A percentile compares a stretch with the other conserved stretches of the same genome.
phyloP scores from a whole-genome alignment of 2,113 vertebrate genomes.

The Glaucidium brasilianum region DNA sequence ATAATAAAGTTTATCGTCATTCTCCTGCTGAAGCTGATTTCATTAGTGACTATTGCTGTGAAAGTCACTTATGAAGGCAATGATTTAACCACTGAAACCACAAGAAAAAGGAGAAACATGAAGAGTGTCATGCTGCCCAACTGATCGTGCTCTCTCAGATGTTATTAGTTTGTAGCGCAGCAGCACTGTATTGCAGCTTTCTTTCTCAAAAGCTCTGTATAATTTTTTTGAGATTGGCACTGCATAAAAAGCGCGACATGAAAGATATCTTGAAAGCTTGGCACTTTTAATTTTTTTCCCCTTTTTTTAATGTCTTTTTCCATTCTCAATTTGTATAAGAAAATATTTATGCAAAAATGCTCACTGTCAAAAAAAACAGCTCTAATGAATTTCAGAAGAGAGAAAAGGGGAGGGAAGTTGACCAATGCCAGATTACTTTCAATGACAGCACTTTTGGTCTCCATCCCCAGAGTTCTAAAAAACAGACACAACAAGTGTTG shows the following conservation, averaged over 20 bases:
- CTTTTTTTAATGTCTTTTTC: background rate
- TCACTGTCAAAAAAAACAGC: background rate
- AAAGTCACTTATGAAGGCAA: background rate
- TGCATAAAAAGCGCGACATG: background rate
- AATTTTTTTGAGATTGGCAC: background rate
- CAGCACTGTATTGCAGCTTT: background rate
- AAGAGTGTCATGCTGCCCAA: background rate
- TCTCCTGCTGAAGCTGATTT: background rate
- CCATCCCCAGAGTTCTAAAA: background rate
- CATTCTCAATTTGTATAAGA: background rate
- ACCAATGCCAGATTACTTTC: background rate
- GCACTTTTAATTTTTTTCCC: too few species aligned
- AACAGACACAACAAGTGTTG: background rate
- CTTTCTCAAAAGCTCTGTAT: background rate
- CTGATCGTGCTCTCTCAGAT: background rate
- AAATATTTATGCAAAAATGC: background rate
- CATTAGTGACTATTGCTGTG: background rate
- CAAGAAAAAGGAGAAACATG: background rate
- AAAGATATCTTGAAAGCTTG: background rate
- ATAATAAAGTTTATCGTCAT: background rate
- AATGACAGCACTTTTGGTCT: background rate
- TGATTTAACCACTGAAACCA: background rate
- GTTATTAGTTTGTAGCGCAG: background rate
- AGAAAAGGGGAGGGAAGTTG: background rate
- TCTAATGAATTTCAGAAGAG: background rate